phyloP scores from a whole-genome alignment of 1,140 invertebrate genomes.

The Bombyx mori region DNA sequence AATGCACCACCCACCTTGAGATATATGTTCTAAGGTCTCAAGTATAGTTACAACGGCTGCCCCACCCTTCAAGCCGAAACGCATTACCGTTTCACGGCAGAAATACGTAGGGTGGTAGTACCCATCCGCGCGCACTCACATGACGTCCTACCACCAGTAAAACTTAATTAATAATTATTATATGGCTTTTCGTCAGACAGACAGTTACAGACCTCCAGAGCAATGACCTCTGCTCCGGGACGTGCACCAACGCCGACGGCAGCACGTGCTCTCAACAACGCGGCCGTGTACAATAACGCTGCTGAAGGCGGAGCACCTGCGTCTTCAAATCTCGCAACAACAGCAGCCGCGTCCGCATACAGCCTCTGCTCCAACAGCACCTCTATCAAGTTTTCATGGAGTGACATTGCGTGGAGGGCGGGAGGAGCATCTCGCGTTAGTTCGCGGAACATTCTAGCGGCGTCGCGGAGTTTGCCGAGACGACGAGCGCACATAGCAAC shows the following conservation, averaged over 20 bases:
- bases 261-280: conserved; percentile 96
- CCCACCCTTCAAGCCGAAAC: too few species aligned
- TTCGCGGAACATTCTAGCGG: conserved; percentile 97
- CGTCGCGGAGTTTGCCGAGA: conserved; percentile 93
- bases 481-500: conserved; percentile 97
- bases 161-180: too few species aligned
- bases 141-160: too few species aligned
- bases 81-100: too few species aligned
- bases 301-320: conserved; percentile 88
- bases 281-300: conserved; percentile 86
- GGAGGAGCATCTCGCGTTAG: conserved; percentile 96
- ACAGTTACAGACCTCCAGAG: too few species aligned
- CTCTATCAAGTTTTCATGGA: conserved; percentile 98
- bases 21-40: too few species aligned
- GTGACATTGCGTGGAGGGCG: conserved; percentile 96
- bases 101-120: too few species aligned
- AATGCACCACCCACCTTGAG: too few species aligned
- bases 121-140: too few species aligned
- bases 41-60: too few species aligned
- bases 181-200: too few species aligned
- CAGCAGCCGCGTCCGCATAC: conserved; percentile 93
- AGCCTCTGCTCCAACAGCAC: conserved; percentile 95
- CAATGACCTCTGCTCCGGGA: too few species aligned
- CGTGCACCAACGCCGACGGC: conserved; percentile 93
- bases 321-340: conserved; percentile 97